These are phyloP conservation scores for Sebastolobus alascanus DNA, from an alignment of 2,797 vertebrate genomes.

Conservation along the genomic window DNA sequence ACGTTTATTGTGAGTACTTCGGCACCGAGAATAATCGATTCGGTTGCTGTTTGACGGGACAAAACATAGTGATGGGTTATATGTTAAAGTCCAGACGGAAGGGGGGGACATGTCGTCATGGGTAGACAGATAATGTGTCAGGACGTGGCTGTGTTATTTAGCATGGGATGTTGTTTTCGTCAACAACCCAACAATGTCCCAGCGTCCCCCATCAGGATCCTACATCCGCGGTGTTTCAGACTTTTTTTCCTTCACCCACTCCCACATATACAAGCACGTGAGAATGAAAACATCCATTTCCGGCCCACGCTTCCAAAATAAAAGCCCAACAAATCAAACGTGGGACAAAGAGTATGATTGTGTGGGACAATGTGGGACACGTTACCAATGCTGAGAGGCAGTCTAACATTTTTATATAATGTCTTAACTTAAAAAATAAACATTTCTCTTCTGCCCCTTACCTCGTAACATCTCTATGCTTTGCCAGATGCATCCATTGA, in stretches of 20 bases:
- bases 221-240: slow-evolving; percentile 80
- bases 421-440: too few species aligned
- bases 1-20: slow-evolving; percentile 5
- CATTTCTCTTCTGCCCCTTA: too few species aligned
- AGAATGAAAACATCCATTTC: neutral
- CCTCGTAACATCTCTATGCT: too few species aligned
- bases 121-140: slow-evolving; percentile 3
- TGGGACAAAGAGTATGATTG: too few species aligned
- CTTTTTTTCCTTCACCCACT: slow-evolving; percentile 76
- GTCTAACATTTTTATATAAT: too few species aligned
- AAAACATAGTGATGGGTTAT: slow-evolving; percentile 27
- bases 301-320: slow-evolving; percentile 24
- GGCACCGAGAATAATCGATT: neutral
- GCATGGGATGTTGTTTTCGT: neutral
- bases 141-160: neutral
- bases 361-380: too few species aligned
- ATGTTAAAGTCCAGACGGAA: slow-evolving; percentile 51
- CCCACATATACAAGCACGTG: slow-evolving; percentile 54
- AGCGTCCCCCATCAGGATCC: slow-evolving; percentile 68
- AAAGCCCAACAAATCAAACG: neutral
- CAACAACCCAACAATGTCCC: slow-evolving; percentile 67
- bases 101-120: slow-evolving; percentile 28
- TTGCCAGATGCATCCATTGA: too few species aligned
- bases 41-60: slow-evolving; percentile 16
- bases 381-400: too few species aligned